Conservation (phyloP, 2,888 invertebrate species). For the Trachelus stipa region DNA sequence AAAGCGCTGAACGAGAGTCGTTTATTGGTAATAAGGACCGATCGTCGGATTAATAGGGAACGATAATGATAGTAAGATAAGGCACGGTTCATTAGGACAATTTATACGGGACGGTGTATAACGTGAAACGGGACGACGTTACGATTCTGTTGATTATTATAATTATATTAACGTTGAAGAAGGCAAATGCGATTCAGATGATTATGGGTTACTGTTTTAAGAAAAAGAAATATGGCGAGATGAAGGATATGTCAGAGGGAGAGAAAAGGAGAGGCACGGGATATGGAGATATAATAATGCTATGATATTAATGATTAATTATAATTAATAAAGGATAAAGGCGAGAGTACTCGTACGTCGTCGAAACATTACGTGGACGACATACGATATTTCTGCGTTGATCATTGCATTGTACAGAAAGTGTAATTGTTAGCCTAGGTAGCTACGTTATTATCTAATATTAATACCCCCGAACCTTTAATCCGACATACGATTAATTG, state of each 20-base stretch:
- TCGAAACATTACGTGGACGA: conserved; percentile 32
- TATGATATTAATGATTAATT: conserved; percentile 15
- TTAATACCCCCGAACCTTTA: conserved; percentile 19
- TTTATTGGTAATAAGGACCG: conserved; percentile 6
- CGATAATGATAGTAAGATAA: no score
- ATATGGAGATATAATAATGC: conserved; percentile 27
- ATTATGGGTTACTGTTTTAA: conserved; percentile 50
- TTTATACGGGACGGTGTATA: no score
- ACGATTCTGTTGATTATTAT: conserved; percentile 54
- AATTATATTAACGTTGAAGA: conserved; percentile 52
- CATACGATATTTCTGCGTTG: conserved; percentile 24
- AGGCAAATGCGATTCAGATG: conserved; percentile 43
- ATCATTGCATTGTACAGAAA: conserved; percentile 63
- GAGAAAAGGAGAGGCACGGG: conserved; percentile 12
- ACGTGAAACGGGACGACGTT: conserved; percentile 24
- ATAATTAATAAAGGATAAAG: conserved; percentile 7
- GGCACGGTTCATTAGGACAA: no score
- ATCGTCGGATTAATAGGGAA: not conserved
- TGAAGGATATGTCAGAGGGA: conserved; percentile 32
- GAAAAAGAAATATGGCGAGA: conserved; percentile 37
- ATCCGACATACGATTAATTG: conserved; percentile 29
- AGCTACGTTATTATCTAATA: conserved; percentile 57
- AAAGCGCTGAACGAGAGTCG: not conserved
- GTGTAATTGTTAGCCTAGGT: conserved; percentile 63
- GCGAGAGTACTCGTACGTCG: not conserved